These are phyloP conservation scores for Mesoclemmys tuberculata DNA, from an alignment of 2,113 vertebrate species.

Conservation along the genomic window DNA sequence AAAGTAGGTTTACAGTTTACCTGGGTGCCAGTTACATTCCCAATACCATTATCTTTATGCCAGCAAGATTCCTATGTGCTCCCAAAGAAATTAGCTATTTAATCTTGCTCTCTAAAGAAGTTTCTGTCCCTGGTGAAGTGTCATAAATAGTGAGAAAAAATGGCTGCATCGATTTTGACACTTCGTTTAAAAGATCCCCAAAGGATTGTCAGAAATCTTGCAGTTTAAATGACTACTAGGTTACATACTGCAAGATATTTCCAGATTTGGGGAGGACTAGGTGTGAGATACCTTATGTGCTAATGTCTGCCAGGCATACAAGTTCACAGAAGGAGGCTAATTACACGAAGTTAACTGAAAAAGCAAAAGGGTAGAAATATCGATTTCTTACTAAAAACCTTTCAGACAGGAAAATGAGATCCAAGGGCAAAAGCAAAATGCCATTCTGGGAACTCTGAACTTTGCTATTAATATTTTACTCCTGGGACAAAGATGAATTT, in stretches of 20 bases:
- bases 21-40: not conserved
- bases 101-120: not conserved
- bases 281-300: not conserved
- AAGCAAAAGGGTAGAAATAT: slow-evolving; percentile 17
- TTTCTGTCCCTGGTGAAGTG: slow-evolving; percentile 14
- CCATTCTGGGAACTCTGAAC: not conserved
- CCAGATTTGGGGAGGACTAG: not conserved
- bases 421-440: not conserved
- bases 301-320: slow-evolving; percentile 5
- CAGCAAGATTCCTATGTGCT: slow-evolving; percentile 5
- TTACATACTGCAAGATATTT: not conserved
- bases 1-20: not conserved
- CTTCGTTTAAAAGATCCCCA: not conserved
- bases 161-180: not conserved
- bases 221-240: slow-evolving; percentile 7
- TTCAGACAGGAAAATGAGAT: not conserved
- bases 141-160: not conserved
- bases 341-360: not conserved
- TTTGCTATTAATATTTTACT: not conserved
- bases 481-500: not conserved
- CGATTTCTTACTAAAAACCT: not conserved
- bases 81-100: not conserved
- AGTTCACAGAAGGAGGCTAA: not conserved
- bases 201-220: not conserved
- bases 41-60: not conserved